Evolutionary conservation across 1,140 invertebrate genomes (phyloP).

Genomic region (Hyphantria cunea): DNA sequence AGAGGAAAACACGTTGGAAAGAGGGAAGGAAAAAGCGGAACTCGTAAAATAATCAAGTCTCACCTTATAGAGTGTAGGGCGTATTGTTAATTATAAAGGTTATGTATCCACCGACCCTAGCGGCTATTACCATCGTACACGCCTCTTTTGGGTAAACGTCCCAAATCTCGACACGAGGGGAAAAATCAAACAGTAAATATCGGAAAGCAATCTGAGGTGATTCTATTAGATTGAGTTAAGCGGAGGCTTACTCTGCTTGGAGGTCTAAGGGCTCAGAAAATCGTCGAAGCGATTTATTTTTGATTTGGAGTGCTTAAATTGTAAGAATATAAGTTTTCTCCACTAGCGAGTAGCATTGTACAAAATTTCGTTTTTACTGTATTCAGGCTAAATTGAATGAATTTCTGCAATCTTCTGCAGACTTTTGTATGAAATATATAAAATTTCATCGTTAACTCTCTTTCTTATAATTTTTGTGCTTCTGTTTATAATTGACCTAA

Average conservation of each 20-base stretch:
- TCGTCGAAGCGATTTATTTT: constrained; percentile 34
- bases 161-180: constrained; percentile 68
- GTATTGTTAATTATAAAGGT: constrained; percentile 75
- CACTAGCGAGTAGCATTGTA: no score
- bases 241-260: constrained; percentile 50
- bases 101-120: constrained; percentile 58
- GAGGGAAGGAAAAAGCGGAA: constrained; percentile 29
- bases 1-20: constrained; percentile 16
- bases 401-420: no score
- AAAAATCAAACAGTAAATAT: constrained; percentile 80
- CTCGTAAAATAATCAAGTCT: constrained; percentile 57
- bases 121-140: constrained; percentile 65
- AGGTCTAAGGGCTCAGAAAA: constrained; percentile 40
- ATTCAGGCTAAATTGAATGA: no score
- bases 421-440: no score
- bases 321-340: constrained; percentile 7
- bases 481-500: not conserved
- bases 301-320: constrained; percentile 25
- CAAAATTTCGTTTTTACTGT: no score
- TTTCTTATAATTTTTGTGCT: no score
- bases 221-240: constrained; percentile 80
- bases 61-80: constrained; percentile 55
- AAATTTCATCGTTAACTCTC: no score
- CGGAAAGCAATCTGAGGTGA: constrained; percentile 78
- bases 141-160: constrained; percentile 70